phyloP scores from a whole-genome alignment of 2,888 invertebrate species.

The Phortica okadai region DNA sequence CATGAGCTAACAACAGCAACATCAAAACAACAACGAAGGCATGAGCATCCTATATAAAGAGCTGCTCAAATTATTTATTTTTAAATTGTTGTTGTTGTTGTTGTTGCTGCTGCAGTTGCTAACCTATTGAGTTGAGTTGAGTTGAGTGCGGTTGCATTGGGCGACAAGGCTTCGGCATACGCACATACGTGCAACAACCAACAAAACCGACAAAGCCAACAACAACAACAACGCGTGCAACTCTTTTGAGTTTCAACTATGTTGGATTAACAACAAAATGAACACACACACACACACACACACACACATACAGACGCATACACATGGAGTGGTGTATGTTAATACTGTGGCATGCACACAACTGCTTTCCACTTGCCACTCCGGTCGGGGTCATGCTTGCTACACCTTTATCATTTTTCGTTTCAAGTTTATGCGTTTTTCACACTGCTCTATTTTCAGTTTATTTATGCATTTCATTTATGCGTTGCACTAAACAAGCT shows the following conservation, averaged over 20 bases:
- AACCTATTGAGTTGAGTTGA: conserved; percentile 53
- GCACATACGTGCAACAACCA: not conserved
- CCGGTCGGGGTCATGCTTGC: not conserved
- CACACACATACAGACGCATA: not conserved
- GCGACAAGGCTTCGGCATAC: not conserved
- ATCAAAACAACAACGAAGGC: not conserved
- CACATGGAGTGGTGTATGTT: conserved; percentile 2
- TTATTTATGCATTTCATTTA: conserved; percentile 69
- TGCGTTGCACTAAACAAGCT: conserved; percentile 39
- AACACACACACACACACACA: not conserved
- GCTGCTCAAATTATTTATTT: conserved; percentile 31
- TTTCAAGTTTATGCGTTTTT: conserved; percentile 4
- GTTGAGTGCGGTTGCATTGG: conserved; percentile 7
- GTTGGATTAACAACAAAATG: not conserved
- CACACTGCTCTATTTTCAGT: conserved; percentile 34
- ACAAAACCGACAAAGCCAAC: not conserved
- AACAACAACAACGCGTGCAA: not conserved
- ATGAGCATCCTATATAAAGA: not conserved
- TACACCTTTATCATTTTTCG: conserved; percentile 3
- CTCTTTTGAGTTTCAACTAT: not conserved
- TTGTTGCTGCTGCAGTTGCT: conserved; percentile 33
- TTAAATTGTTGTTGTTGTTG: conserved; percentile 43
- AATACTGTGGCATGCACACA: conserved; percentile 1
- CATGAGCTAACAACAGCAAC: conserved; percentile 28
- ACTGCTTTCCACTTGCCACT: not conserved